phyloP scores from a whole-genome alignment of 2,888 invertebrate species.

The Dexiosoma caninum region DNA sequence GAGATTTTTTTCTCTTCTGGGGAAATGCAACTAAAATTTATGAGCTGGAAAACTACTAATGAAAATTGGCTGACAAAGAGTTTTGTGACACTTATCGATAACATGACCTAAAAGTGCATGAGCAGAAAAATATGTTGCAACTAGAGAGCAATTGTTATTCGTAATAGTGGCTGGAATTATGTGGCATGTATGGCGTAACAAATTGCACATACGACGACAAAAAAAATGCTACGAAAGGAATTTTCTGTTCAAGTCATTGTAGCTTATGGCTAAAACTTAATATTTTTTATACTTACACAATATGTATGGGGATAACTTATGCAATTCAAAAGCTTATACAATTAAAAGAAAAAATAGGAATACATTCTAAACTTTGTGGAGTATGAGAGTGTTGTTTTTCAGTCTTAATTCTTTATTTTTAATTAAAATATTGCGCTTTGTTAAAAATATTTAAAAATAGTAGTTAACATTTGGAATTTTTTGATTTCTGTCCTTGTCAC shows the following conservation, averaged over 20 bases:
- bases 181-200: neutral
- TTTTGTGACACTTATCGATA: slow-evolving; percentile 63
- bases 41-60: slow-evolving; percentile 53
- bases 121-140: slow-evolving; percentile 34
- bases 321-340: neutral
- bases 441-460: too few relatives aligned
- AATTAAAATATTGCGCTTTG: too few relatives aligned
- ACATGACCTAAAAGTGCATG: slow-evolving; percentile 58
- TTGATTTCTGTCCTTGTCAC: too few relatives aligned
- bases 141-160: neutral
- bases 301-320: neutral
- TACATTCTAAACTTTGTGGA: neutral
- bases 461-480: too few relatives aligned
- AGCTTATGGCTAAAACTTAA: slow-evolving; percentile 13
- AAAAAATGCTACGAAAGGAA: slow-evolving; percentile 7
- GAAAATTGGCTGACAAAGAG: slow-evolving; percentile 62
- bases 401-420: too few relatives aligned
- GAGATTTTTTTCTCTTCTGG: too few relatives aligned
- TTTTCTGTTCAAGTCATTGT: slow-evolving; percentile 4
- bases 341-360: neutral
- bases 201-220: neutral
- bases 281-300: neutral
- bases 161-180: slow-evolving; percentile 2
- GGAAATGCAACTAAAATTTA: slow-evolving; percentile 47
- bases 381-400: too few relatives aligned